Conservation (phyloP, 2,888 invertebrate genomes). For the Parapristionchus giblindavisi region DNA sequence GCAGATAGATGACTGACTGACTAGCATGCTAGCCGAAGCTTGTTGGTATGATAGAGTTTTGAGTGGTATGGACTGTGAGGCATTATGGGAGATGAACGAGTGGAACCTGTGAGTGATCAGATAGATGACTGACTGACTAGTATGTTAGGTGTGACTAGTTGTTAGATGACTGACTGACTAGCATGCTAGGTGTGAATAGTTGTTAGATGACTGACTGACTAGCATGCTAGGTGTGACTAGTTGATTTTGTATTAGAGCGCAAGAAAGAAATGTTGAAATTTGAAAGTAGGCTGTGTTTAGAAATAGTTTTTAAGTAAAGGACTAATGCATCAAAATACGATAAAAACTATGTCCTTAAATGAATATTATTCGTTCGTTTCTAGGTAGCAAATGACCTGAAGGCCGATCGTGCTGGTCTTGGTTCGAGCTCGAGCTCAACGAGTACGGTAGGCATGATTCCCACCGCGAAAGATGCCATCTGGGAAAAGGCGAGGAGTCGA, state of each 20-base stretch:
- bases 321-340: no score
- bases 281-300: no score
- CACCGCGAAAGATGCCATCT: constrained; percentile 43
- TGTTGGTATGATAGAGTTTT: neutral
- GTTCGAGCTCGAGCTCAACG: constrained; percentile 33
- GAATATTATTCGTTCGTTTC: no score
- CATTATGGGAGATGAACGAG: no score
- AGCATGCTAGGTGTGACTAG: neutral
- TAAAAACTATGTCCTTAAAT: no score
- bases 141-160: neutral
- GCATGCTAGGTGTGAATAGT: neutral
- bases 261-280: no score
- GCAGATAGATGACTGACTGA: constrained; percentile 12
- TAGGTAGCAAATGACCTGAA: constrained; percentile 50
- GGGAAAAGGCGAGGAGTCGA: constrained; percentile 54
- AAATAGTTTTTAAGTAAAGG: no score
- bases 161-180: constrained; percentile 8
- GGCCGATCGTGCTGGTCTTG: constrained; percentile 51
- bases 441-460: neutral
- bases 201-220: constrained; percentile 10
- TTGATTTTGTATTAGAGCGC: no score
- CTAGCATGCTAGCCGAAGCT: neutral
- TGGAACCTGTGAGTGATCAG: constrained; percentile 67
- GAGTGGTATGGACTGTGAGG: neutral
- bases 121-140: constrained; percentile 6